Evolutionary conservation across 2,113 vertebrate genomes (phyloP).

Genomic region (Bufo gargarizans): DNA sequence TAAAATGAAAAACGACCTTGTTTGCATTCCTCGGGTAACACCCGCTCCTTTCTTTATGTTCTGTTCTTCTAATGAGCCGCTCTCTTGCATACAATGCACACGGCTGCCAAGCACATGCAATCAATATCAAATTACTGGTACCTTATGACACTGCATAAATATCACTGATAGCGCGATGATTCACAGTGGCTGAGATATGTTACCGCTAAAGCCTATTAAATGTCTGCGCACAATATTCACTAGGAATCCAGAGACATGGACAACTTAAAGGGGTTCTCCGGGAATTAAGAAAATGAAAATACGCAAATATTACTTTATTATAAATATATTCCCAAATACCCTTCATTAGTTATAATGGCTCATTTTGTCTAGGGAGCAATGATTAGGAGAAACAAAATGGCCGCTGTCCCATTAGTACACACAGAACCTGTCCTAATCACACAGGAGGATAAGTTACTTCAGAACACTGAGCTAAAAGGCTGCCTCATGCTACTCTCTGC

Average conservation of each 20-base stretch:
- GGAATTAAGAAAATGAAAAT: too few species aligned
- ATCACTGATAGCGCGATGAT: not conserved
- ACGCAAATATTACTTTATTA: too few species aligned
- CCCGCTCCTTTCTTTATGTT: not conserved
- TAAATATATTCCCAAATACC: too few species aligned
- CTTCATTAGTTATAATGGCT: too few species aligned
- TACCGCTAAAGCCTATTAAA: not conserved
- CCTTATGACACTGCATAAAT: constrained; percentile 25
- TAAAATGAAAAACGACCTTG: constrained; percentile 27
- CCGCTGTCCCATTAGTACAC: too few species aligned
- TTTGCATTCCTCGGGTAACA: not conserved
- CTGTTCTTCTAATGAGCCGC: not conserved
- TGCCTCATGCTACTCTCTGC: too few species aligned
- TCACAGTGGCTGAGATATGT: not conserved
- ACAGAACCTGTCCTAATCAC: too few species aligned
- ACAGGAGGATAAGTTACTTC: too few species aligned
- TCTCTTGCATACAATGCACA: not conserved
- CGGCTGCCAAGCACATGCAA: not conserved
- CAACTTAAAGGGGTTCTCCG: too few species aligned
- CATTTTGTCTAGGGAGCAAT: too few species aligned
- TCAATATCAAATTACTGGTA: not conserved
- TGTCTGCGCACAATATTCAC: not conserved
- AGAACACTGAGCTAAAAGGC: too few species aligned
- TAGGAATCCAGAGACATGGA: not conserved
- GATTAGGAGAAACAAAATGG: too few species aligned